phyloP scores from a whole-genome alignment of 2,113 vertebrate genomes.

The Pyxicephalus adspersus region DNA sequence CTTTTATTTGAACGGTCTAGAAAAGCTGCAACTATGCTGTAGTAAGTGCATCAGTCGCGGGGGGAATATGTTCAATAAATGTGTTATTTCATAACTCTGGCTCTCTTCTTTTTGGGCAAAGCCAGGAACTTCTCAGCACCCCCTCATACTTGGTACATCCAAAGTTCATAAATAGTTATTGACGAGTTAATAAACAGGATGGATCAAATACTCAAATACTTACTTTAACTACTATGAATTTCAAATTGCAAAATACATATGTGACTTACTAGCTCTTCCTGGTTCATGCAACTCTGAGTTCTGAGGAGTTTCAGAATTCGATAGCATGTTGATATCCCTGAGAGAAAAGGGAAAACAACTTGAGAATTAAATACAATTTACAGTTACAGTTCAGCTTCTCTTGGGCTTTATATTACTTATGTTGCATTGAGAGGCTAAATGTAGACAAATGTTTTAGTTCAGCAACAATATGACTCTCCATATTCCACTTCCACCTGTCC shows the following conservation, averaged over 20 bases:
- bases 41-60: too few species aligned
- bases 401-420: background rate
- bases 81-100: too few species aligned
- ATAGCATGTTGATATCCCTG: constrained; percentile 97
- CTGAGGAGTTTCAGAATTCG: constrained; percentile 87
- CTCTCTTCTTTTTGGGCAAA: too few species aligned
- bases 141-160: too few species aligned
- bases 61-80: too few species aligned
- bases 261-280: constrained; percentile 82
- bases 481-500: too few species aligned
- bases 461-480: background rate
- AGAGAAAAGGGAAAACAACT: constrained; percentile 65
- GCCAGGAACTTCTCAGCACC: too few species aligned
- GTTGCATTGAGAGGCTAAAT: background rate
- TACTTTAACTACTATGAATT: background rate
- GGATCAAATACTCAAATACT: too few species aligned
- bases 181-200: too few species aligned
- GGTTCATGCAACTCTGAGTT: constrained; percentile 88
- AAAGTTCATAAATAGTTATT: too few species aligned
- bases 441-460: background rate
- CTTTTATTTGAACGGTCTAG: too few species aligned
- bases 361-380: constrained; percentile 50
- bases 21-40: too few species aligned
- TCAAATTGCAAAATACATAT: background rate
- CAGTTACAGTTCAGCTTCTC: background rate